A percentile compares a stretch with the other conserved stretches of the same genome.
These are phyloP conservation scores for Scelioninae gen. 1 DNA, from an alignment of 2,888 invertebrate genomes.

Conservation along the genomic window DNA sequence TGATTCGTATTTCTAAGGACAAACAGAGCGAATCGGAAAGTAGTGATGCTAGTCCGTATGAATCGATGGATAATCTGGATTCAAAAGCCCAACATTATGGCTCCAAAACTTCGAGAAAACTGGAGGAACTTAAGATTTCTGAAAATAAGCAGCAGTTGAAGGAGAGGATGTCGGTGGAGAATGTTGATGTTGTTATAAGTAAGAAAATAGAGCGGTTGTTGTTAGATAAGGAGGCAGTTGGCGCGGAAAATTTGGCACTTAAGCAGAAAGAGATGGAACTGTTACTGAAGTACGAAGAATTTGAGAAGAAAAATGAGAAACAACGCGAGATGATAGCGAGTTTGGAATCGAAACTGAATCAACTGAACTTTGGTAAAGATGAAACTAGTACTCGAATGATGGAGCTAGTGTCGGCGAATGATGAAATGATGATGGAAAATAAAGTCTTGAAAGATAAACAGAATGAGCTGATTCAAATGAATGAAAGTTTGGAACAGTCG, in stretches of 20 bases:
- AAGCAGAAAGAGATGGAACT: slow-evolving; percentile 41
- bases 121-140: slow-evolving; percentile 47
- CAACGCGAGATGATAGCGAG: slow-evolving; percentile 55
- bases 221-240: slow-evolving; percentile 42
- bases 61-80: slow-evolving; percentile 34
- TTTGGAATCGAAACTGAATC: slow-evolving; percentile 50
- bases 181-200: slow-evolving; percentile 40
- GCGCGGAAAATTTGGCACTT: slow-evolving; percentile 36
- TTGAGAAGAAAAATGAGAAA: slow-evolving; percentile 51
- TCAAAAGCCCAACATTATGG: slow-evolving; percentile 36
- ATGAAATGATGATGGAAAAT: slow-evolving; percentile 73
- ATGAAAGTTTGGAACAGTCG: slow-evolving; percentile 58
- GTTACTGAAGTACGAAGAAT: slow-evolving; percentile 42
- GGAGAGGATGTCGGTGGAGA: slow-evolving; percentile 47
- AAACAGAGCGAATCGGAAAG: slow-evolving; percentile 32
- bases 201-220: slow-evolving; percentile 41
- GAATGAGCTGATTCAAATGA: slow-evolving; percentile 72
- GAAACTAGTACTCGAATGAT: slow-evolving; percentile 56
- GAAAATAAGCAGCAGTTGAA: slow-evolving; percentile 42
- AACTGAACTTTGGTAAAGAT: slow-evolving; percentile 6
- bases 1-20: slow-evolving; percentile 15
- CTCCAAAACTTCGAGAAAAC: slow-evolving; percentile 45
- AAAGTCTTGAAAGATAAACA: slow-evolving; percentile 75
- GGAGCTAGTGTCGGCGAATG: slow-evolving; percentile 62
- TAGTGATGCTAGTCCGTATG: slow-evolving; percentile 9